These are phyloP conservation scores for Sebastes goodei DNA, from an alignment of 2,797 vertebrate genomes.

Conservation along the genomic window DNA sequence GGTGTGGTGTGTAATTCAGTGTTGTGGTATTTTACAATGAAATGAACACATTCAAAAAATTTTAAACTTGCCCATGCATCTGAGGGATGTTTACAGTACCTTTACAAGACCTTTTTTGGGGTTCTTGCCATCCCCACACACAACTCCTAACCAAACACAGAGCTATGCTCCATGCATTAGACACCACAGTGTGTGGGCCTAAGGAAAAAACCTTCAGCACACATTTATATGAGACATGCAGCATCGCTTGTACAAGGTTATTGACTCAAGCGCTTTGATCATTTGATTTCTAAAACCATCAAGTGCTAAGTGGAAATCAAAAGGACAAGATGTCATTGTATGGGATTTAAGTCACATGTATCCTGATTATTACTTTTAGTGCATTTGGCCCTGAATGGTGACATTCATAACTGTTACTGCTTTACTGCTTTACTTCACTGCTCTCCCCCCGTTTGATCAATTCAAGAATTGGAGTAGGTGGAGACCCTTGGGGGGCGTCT, in stretches of 20 bases:
- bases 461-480: conserved; percentile 57
- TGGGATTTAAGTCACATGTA: conserved; percentile 9
- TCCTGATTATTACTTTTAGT: conserved; percentile 10
- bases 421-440: conserved; percentile 40
- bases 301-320: conserved; percentile 21
- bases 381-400: conserved; percentile 14
- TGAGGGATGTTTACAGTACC: conserved; percentile 21
- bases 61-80: conserved; percentile 43
- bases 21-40: conserved; percentile 19
- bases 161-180: conserved; percentile 26
- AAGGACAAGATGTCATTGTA: not conserved
- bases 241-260: conserved; percentile 8
- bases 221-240: conserved; percentile 48
- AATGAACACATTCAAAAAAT: conserved; percentile 5
- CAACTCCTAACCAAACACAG: not conserved
- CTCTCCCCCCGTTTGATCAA: conserved; percentile 48
- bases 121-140: not conserved
- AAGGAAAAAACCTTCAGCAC: conserved; percentile 7
- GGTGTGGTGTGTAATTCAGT: not conserved
- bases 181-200: not conserved
- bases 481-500: conserved; percentile 64
- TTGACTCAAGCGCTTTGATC: conserved; percentile 8
- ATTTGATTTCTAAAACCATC: conserved; percentile 1
- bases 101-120: conserved; percentile 4
- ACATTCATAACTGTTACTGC: conserved; percentile 4